Evolutionary conservation across 2,113 vertebrate species (phyloP), one percentile per base, ranked within the genome.

Genomic region (Cephalopterus ornatus): DNA sequence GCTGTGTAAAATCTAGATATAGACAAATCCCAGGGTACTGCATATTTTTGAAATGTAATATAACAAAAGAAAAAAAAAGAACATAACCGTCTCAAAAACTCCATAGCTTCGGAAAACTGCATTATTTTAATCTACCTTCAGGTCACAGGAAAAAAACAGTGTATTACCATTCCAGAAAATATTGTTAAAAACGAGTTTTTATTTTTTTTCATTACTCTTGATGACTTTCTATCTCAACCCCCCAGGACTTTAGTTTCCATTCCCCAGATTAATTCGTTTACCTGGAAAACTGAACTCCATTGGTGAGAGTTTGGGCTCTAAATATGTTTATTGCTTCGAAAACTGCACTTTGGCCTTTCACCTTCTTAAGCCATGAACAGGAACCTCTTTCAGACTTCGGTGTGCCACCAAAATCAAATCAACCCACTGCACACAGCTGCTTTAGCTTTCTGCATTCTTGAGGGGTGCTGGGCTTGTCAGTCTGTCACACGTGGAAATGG

Each of bases 341-440:
- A 68, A 18, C 8, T 32, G 27, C 14, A 4, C 32, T 68, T 55
- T 19, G 42, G 12, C 12, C 50, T 44, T 21, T 66, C 1, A 2
- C 32, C 12, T 16, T 13, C 22, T 41, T 32, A 20, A 63, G 26
- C 15, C 23, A 42, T 18, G 39, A 72, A 33, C 14, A 46, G 33
- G 42, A 85, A 26, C 11, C 22, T 76, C 33, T 42, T 65, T 35
- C 42, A 79, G 21, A 28, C 37, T n/a, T n/a, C 66, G 46, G 6
- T 27, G 27, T 59, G 52, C 37, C 1, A 3, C 24, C 18, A 52
- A 27, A 56, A 15, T 50, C 5, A 50, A n/a, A 17, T 16, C 5
- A 44, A 2, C 8, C 39, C 32, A 0, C 24, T 14, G 11, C 1
- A 2, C 6, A 3, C 14, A n/a, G 22, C 44, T 84, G 33, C 63